Base-by-base conservation (phyloP, 2,113 vertebrate species). In the Channa maculata region DNA sequence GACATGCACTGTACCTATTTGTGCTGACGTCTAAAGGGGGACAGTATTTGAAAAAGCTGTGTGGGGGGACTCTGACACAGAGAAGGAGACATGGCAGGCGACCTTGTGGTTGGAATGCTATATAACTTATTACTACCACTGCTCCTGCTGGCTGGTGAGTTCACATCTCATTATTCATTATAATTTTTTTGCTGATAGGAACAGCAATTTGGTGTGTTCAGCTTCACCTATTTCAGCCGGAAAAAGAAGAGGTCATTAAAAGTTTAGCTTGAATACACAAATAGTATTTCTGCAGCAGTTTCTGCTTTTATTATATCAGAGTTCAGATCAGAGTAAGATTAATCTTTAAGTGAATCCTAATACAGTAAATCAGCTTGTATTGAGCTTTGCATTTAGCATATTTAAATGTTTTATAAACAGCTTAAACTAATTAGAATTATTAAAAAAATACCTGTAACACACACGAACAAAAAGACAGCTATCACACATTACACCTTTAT, bases 111-210 rank as follows among this genome's bases (percentile, higher is more conserved):
- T 36, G 90, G 86, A 44, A 63, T 95, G 34, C 76, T 93, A 53
- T 95, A 94, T 83, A 88, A 89, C 75, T 74, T 92, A 44, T 71
- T 92, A 37, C 88, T 94, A 5, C 90, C 90, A 3, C 65, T 94
- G 51, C 65, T 88, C 34, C 86, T 95, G 68, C 67, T 92, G 73
- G 67, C 90, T 63, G 95, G 94, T 93, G 75, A 94, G 94, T 75
- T 4, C 10, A 46, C 51, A 1, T 48, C n/a, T 74, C 0, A 51
- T 54, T 33, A 15, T 62, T 52, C 62, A 24, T 24, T 24, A 24
- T 24, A 24, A 24, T 12, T 10, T 10, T 3, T 3, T 54, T 50
- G 5, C 3, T 15, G 44, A 52, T n/a, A 53, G 5, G 44, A 59
- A 49, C 13, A 1, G 37, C 12, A 41, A 57, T 64, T 71, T 53